Evolutionary conservation across 1,140 invertebrate species (phyloP).

Genomic region (Eriocheir sinensis): DNA sequence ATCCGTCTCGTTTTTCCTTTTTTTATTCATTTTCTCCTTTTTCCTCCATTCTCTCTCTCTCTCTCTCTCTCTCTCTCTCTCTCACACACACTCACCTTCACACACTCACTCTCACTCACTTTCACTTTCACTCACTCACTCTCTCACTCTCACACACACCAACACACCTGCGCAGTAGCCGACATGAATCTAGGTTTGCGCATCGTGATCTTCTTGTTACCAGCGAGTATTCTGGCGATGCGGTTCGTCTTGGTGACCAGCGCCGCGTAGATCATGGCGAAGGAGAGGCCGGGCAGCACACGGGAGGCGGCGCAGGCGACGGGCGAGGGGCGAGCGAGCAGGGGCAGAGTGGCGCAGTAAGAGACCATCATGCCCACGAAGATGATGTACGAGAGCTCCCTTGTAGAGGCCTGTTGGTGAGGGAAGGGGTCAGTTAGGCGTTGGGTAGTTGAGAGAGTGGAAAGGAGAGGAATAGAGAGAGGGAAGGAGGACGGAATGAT

Average conservation of each 20-base stretch:
- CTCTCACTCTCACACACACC: no score
- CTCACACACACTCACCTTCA: no score
- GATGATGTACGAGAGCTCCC: slow-evolving; percentile 85
- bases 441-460: background rate
- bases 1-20: no score
- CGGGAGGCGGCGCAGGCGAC: slow-evolving; percentile 84
- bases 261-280: slow-evolving; percentile 92
- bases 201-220: slow-evolving; percentile 91
- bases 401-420: slow-evolving; percentile 72
- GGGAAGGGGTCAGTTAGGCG: no score
- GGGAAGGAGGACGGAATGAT: no score
- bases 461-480: no score
- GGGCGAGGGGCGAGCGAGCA: slow-evolving; percentile 87
- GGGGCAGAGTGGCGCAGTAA: slow-evolving; percentile 86
- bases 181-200: slow-evolving; percentile 88
- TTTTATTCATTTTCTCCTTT: no score
- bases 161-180: slow-evolving; percentile 83
- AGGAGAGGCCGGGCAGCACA: slow-evolving; percentile 86
- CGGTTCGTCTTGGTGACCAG: slow-evolving; percentile 93
- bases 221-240: slow-evolving; percentile 91
- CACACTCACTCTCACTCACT: no score
- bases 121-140: no score
- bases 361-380: slow-evolving; percentile 85
- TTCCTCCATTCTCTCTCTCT: no score
- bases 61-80: no score